phyloP scores from a whole-genome alignment of 2,888 invertebrate genomes.

The Chaitophorus viminalis region DNA sequence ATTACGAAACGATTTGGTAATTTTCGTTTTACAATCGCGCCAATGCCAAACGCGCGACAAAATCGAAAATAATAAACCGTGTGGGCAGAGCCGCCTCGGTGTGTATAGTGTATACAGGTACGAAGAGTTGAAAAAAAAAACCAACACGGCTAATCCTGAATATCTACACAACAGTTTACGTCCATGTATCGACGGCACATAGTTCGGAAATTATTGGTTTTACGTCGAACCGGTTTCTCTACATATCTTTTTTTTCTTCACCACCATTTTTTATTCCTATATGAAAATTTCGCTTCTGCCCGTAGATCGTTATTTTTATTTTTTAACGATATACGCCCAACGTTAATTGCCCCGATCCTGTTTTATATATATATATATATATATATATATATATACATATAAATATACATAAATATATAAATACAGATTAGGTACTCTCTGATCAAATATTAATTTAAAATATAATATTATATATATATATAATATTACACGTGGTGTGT shows the following conservation, averaged over 20 bases:
- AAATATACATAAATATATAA: not conserved
- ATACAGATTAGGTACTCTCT: conserved; percentile 42
- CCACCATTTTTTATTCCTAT: conserved; percentile 56
- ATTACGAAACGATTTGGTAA: not conserved
- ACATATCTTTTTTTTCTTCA: conserved; percentile 43
- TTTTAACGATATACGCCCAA: conserved; percentile 61
- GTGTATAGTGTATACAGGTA: not conserved
- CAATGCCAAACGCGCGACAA: conserved; percentile 2
- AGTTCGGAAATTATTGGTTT: conserved; percentile 62
- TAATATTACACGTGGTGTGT: not conserved
- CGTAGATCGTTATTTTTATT: conserved; percentile 57
- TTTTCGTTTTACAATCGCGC: not conserved
- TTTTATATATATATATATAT: conserved; percentile 24
- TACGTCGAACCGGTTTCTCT: conserved; percentile 58
- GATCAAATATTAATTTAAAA: conserved; percentile 61
- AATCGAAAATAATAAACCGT: conserved; percentile 28
- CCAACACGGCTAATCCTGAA: conserved; percentile 53
- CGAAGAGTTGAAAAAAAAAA: conserved; percentile 36
- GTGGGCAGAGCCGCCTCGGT: not conserved
- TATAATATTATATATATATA: conserved; percentile 19
- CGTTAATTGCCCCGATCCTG: conserved; percentile 60
- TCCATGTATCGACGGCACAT: conserved; percentile 41
- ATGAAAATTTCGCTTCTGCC: conserved; percentile 56
- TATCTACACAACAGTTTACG: conserved; percentile 55
- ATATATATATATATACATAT: not conserved